Base-by-base conservation (phyloP, 1,140 invertebrate genomes). In the Drosophila neocordata region DNA sequence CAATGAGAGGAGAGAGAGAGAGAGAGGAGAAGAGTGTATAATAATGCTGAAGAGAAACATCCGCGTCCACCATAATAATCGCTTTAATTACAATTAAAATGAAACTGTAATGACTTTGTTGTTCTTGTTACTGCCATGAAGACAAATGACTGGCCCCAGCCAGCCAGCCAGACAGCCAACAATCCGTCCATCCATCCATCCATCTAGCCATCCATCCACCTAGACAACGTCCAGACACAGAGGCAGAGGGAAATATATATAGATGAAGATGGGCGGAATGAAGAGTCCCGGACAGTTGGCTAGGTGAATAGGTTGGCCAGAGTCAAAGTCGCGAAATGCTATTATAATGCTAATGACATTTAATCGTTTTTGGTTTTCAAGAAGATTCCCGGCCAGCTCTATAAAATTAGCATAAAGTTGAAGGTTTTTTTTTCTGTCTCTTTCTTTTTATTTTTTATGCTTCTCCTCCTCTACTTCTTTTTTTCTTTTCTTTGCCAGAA, bases 291-390 rank as follows among this genome's bases (percentile, higher is more conserved):
- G 24, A 11, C 38, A 24, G 22, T 9, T 24, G 44, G 44, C 13
- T 38, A 38, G 61, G 53, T 55, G 60, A 31, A 37, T 59, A 15
- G 65, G 35, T 31, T 22, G 35, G 44, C 48, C 44, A 67, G 70
- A 63, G 73, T 64, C 38, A 69, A 70, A 60, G 74, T 66, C 65
- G 73, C 56, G 56, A 72, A 66, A 66, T 68, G 63, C 60, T 74
- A 68, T 70, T 82, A 74, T 71, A 82, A 82, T 82, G 79, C 79
- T 82, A 82, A 74, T 82, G 66, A 82, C 67, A 60, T 71, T 82
- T 74, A 82, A 82, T 74, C 74, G 79, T 58, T 70, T 81, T 74
- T 44, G 65, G 63, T 38, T 65, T 60, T 56, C 9, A 18, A 69
- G 34, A 61, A 76, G 61, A 48, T 38, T 24, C 13, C 13, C 41